Evolutionary conservation across 2,797 vertebrate genomes (phyloP).

Genomic region (Crenichthys baileyi): DNA sequence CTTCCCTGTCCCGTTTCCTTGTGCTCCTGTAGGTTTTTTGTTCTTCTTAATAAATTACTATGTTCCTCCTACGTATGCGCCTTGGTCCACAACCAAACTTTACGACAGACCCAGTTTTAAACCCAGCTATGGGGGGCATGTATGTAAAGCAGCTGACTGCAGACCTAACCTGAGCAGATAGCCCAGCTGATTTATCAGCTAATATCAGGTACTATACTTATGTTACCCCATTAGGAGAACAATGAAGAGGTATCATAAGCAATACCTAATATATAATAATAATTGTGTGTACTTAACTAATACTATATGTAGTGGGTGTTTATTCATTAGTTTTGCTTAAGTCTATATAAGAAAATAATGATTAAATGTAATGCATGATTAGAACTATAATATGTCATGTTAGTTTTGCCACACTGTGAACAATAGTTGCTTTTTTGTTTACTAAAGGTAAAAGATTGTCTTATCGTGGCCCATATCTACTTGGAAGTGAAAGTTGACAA

Average conservation of each 20-base stretch:
- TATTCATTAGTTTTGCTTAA: neutral
- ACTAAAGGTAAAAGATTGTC: neutral
- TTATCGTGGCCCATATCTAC: neutral
- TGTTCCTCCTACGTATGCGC: too few relatives aligned
- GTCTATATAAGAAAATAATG: neutral
- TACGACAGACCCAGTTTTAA: too few relatives aligned
- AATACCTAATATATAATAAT: neutral
- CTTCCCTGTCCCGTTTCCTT: too few relatives aligned
- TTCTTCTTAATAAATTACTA: too few relatives aligned
- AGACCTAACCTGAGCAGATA: neutral
- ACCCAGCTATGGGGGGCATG: neutral
- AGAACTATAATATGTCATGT: neutral
- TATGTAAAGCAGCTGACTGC: neutral
- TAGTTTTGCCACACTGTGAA: neutral
- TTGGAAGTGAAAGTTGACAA: neutral
- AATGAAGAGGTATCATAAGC: too few relatives aligned
- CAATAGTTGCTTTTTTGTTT: neutral
- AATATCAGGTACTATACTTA: neutral
- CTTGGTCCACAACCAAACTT: too few relatives aligned
- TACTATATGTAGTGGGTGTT: neutral
- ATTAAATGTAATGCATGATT: neutral
- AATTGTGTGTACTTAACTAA: neutral
- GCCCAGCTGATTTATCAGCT: neutral
- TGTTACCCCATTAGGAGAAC: too few relatives aligned
- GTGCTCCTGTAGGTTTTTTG: too few relatives aligned